These are phyloP conservation scores for Cantharis flavilabris DNA, from an alignment of 2,888 invertebrate genomes.

Conservation along the genomic window DNA sequence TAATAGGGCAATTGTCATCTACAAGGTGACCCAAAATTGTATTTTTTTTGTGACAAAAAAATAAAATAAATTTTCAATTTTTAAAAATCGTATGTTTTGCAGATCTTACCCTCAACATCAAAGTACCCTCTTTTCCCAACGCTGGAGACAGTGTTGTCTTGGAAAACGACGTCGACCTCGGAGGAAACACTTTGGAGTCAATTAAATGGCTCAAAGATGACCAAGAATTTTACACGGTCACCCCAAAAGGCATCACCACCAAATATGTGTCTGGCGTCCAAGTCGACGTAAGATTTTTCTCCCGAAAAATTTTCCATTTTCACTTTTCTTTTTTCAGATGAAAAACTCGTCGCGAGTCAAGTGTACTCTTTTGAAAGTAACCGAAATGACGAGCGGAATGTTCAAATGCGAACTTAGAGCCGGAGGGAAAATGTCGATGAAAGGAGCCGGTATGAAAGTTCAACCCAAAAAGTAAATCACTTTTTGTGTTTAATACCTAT, in stretches of 20 bases:
- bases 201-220: constrained; percentile 26
- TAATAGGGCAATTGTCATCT: background rate
- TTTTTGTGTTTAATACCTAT: background rate
- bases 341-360: constrained; percentile 23
- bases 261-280: constrained; percentile 19
- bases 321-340: constrained; percentile 10
- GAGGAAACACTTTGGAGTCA: constrained; percentile 23
- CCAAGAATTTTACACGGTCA: constrained; percentile 20
- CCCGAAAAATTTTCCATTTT: background rate
- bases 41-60: no score
- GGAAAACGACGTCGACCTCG: constrained; percentile 18
- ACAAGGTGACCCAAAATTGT: background rate
- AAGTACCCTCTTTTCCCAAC: constrained; percentile 25
- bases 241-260: constrained; percentile 22
- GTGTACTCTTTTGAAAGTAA: constrained; percentile 20
- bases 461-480: constrained; percentile 12
- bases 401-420: constrained; percentile 24
- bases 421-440: constrained; percentile 26
- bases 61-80: no score
- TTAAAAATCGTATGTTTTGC: background rate
- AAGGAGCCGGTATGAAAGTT: constrained; percentile 27
- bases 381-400: constrained; percentile 21
- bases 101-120: constrained; percentile 18
- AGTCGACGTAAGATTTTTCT: constrained; percentile 8
- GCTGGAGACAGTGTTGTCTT: constrained; percentile 15